Base-by-base conservation (phyloP, 2,888 invertebrate species). In the Caradrina kadenii region DNA sequence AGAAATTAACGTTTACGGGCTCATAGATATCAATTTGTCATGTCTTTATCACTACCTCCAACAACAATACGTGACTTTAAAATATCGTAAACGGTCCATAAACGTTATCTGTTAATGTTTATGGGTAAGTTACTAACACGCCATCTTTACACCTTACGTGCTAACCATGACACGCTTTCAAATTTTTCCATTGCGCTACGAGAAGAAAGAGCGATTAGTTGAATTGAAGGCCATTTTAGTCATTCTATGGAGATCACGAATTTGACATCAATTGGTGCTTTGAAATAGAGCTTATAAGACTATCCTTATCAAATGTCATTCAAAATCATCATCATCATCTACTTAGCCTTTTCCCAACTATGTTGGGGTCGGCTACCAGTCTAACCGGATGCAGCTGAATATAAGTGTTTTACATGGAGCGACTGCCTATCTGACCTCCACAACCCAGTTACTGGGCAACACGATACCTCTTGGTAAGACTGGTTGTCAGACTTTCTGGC, bases 141-240 rank as follows among this genome's bases (percentile, higher is more conserved):
- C 75, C 31, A 52, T 77, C 68, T 85, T 82, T 67, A 31, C 61
- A 69, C 19, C 56, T 59, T 54, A 69, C 62, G 53, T 42, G 39
- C 19, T 66, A 70, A 35, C 82, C 84, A 61, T 83, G 84, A 81
- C 77, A 81, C 63, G 73, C 77, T 84, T 82, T 82, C 73, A 64
- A 61, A 69, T 61, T 69, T 68, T 65, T 65, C 67, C 45, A 60
- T 53, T 63, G 35, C 55, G 15, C 19, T 63, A 53, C 26, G 35
- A n/a, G 39, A 58, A 63, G 52, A 75, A 60, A 74, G 22, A 63
- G 17, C 21, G 1, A 63, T 73, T 64, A 31, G 39, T 49, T 42
- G 26, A 39, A 56, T 62, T 70, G 52, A 80, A 76, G 71, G 77
- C 26, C 60, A 0, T 7, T 64, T 48, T 70, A 54, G 50, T 52